Evolutionary conservation across 2,113 vertebrate genomes (phyloP).

Genomic region (Halichoeres trimaculatus): DNA sequence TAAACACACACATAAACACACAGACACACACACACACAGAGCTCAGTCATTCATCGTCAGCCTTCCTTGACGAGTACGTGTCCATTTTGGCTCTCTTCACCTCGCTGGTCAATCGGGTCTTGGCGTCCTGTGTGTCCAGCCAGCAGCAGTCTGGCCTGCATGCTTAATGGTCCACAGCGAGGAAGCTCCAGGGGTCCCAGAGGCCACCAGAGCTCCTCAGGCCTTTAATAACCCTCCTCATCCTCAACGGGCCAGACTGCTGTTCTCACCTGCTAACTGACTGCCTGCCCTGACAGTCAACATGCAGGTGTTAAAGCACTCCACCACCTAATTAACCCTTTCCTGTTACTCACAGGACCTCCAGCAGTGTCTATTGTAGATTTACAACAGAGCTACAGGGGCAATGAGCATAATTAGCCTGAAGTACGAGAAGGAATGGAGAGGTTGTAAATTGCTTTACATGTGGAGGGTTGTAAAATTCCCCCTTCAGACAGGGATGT

Average conservation of each 20-base stretch:
- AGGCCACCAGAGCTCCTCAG: conserved; percentile 22
- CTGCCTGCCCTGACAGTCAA: conserved; percentile 23
- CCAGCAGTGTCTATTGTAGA: conserved; percentile 60
- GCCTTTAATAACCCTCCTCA: conserved; percentile 24
- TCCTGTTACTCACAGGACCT: conserved; percentile 66
- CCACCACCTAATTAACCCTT: conserved; percentile 55
- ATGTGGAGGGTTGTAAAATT: not conserved
- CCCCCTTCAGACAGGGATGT: conserved; percentile 28
- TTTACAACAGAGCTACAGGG: conserved; percentile 41
- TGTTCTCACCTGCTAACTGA: conserved; percentile 55
- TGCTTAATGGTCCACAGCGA: conserved; percentile 50
- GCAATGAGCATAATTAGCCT: conserved; percentile 21
- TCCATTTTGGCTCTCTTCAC: conserved; percentile 53
- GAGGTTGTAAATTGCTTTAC: conserved; percentile 41
- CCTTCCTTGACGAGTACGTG: conserved; percentile 39
- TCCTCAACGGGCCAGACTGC: conserved; percentile 28
- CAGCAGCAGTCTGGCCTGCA: conserved; percentile 15
- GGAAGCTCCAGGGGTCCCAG: conserved; percentile 22
- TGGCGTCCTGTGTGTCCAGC: conserved; percentile 37
- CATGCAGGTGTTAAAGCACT: conserved; percentile 66
- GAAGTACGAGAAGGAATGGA: not conserved
- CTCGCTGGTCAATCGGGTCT: conserved; percentile 50
- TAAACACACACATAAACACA: not conserved
- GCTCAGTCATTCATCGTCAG: conserved; percentile 12
- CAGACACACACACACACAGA: conserved; percentile 25